Conservation (phyloP, 1,140 invertebrate genomes). For the Apis cerana region DNA sequence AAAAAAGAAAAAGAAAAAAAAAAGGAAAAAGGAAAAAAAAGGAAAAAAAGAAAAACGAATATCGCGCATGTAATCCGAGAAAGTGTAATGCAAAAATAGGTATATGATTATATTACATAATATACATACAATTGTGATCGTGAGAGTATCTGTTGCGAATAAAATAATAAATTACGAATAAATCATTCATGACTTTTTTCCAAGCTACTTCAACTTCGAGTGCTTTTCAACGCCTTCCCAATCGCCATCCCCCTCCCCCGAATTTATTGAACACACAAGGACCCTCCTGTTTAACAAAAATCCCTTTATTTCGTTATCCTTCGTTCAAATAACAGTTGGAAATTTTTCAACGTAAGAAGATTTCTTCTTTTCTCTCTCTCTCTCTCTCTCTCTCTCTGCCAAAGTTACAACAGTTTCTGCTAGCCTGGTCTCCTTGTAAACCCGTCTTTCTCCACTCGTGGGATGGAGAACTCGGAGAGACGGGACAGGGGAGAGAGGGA, state of each 20-base stretch:
- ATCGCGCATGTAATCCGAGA: constrained; percentile 68
- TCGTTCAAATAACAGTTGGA: constrained; percentile 9
- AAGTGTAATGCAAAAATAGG: constrained; percentile 64
- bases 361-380: not conserved
- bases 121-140: constrained; percentile 73
- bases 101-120: constrained; percentile 64
- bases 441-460: not conserved
- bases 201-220: constrained; percentile 43
- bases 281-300: constrained; percentile 21
- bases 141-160: constrained; percentile 74
- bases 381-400: not conserved
- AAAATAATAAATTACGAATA: constrained; percentile 70
- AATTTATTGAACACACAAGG: not conserved
- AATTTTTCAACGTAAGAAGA: not conserved
- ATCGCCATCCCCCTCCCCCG: not conserved
- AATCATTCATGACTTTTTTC: constrained; percentile 68
- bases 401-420: not conserved
- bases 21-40: constrained; percentile 20
- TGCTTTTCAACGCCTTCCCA: constrained; percentile 18
- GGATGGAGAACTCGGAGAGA: no score
- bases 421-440: not conserved
- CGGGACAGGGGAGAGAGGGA: not conserved
- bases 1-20: constrained; percentile 1
- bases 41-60: constrained; percentile 38
- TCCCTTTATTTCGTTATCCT: constrained; percentile 9